Evolutionary conservation across 2,888 invertebrate genomes (phyloP), one percentile per base, ranked within the genome.

Genomic region (Ditylenchus weischeri): DNA sequence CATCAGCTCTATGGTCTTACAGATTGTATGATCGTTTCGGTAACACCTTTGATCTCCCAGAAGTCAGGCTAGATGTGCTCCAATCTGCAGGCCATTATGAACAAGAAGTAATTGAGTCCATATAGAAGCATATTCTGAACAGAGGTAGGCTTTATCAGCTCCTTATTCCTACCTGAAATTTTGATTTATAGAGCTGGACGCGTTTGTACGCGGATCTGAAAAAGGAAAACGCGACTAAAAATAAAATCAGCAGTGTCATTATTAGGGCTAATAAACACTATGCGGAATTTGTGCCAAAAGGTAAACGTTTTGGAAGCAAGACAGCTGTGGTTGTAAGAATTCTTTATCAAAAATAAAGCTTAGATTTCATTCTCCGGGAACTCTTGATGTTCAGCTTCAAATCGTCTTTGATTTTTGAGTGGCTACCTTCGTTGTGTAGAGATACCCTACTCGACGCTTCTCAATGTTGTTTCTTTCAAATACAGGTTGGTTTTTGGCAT

Each of bases 51-150:
- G 68, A 76, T 43, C 66, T 79, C 62, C 67, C 76, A 57, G 93
- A 94, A 85, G 91, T 92, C 84, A 92, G 95, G 85, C 86, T 98
- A 67, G 91, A 92, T 10, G 93, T 98, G 73, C 89, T 96, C 59
- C 91, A 93, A 79, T 93, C 93, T 83, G 93, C 94, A 8, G 92
- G 93, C 18, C 91, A 93, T 84, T 90, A 90, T 78, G 94, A 96
- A 84, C 88, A 89, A 0, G 87, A 90, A 68, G 86, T 94, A 13
- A 90, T 96, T 57, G 91, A 93, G 84, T 89, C 89, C 66, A 90
- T 94, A 64, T 95, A 95, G 94, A 89, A 89, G 70, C 90, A 91
- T 83, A 91, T 96, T 62, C 81, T 87, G 66, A 85, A 86, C 67
- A 83, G 84, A 81, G 86, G 75, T 70, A 19, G 3, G 48, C 29